Base-by-base conservation (phyloP, 2,888 invertebrate genomes). In the Lampropteryx suffumata region DNA sequence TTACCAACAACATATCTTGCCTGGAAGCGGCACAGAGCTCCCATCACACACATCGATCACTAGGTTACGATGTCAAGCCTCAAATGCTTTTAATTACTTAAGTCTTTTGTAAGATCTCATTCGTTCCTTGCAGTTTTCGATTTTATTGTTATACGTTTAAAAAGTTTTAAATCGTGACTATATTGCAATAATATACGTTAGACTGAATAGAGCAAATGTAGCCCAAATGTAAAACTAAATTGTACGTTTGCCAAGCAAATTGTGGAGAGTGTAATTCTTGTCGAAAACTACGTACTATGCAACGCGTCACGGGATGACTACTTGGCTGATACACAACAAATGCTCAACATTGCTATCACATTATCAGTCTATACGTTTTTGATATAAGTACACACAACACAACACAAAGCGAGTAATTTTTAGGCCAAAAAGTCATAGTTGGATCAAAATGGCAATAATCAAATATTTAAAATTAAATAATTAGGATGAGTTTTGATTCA, bases 1-100 rank as follows among this genome's bases (percentile, higher is more conserved):
- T 89, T 71, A 89, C 89, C 82, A 62, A 88, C 79, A 55, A 84
- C 82, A 68, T 85, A 85, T 73, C 82, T 89, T 59, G 89, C 89
- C 64, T 89, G 89, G 62, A 85, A 86, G 48, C 86, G 84, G 68
- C 89, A 90, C 65, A 90, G 68, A 59, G 81, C 86, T 60, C 89
- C 88, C 81, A 88, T 87, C 65, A 87, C 84, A 85, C 87, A 88
- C 87, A 87, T 84, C 39, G 28, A n/a, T 47, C 7, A 28, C n/a
- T n/a, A 28, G n/a, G 17, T 17, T 4, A 17, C 17, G 4, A 17
- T 3, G 17, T 17, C 17, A 4, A 17, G n/a, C n/a, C n/a, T n/a
- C n/a, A n/a, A n/a, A n/a, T n/a, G n/a, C 17, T 17, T 4, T 17
- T 17, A 17, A 17, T 4, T 17, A 17, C 17, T 3, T 17, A 17